Conservation (phyloP, 2,888 invertebrate species). For the Choreutis nemorana region DNA sequence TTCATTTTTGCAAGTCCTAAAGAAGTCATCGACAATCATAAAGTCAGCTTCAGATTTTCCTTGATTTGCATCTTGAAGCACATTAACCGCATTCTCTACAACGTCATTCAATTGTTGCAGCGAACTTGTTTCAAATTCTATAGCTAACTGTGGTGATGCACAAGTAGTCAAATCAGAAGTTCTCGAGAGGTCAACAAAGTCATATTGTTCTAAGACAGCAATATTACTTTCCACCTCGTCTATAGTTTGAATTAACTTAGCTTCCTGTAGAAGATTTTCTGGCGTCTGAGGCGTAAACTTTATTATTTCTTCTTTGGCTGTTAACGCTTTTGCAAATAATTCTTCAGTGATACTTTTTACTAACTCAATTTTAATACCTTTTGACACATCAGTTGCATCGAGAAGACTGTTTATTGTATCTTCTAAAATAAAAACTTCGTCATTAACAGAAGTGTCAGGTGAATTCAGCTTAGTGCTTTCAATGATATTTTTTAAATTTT, state of each 20-base stretch:
- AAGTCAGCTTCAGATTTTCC: constrained; percentile 28
- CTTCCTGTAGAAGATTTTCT: constrained; percentile 28
- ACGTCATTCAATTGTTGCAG: constrained; percentile 32
- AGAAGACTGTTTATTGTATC: constrained; percentile 26
- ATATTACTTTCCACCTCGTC: constrained; percentile 41
- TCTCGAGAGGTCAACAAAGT: constrained; percentile 38
- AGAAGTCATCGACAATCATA: constrained; percentile 36
- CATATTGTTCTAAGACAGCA: constrained; percentile 40
- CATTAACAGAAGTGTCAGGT: constrained; percentile 9
- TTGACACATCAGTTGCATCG: constrained; percentile 27
- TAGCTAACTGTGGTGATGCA: constrained; percentile 24
- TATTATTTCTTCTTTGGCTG: constrained; percentile 38
- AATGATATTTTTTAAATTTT: constrained; percentile 29
- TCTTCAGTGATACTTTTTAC: constrained; percentile 36
- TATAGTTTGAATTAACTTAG: constrained; percentile 35
- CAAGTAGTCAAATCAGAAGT: constrained; percentile 31
- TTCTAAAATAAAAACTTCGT: constrained; percentile 22
- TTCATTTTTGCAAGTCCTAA: constrained; percentile 35
- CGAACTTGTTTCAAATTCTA: constrained; percentile 31
- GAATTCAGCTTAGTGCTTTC: constrained; percentile 18
- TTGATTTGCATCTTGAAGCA: constrained; percentile 28
- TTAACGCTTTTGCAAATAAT: constrained; percentile 30
- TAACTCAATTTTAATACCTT: constrained; percentile 30
- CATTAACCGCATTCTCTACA: constrained; percentile 29
- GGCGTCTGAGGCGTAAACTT: constrained; percentile 26